A percentile compares a stretch with the other conserved stretches of the same genome.
These are phyloP conservation scores for Spongilla lacustris DNA, from an alignment of 37 sponge, comb jelly and placozoan species.

Conservation along the genomic window DNA sequence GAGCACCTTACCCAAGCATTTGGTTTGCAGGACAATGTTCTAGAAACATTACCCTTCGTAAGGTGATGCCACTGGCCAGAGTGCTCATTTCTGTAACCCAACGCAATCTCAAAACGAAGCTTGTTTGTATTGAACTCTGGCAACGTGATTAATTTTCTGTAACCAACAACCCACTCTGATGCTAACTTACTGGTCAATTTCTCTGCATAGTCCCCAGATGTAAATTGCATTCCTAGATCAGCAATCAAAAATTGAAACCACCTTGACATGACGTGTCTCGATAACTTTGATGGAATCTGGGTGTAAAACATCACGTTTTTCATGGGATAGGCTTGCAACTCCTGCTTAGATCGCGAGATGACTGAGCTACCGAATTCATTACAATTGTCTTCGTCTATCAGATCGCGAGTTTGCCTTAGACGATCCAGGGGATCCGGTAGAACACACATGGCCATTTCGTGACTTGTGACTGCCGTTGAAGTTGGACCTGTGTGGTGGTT, in stretches of 20 bases:
- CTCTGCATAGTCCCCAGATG: conserved; percentile 19
- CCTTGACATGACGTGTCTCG: conserved; percentile 47
- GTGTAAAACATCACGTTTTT: conserved; percentile 42
- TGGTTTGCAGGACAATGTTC: conserved; percentile 34
- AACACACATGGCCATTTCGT: conserved; percentile 47
- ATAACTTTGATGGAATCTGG: conserved; percentile 47
- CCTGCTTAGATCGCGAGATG: neutral
- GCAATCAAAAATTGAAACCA: conserved; percentile 65
- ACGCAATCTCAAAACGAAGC: conserved; percentile 44
- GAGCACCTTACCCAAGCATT: neutral
- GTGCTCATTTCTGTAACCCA: conserved; percentile 49
- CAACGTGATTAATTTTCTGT: neutral
- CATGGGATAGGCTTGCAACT: conserved; percentile 9
- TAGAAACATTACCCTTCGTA: conserved; percentile 43
- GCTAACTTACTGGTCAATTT: conserved; percentile 24
- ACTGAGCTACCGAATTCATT: conserved; percentile 16
- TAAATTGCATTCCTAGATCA: conserved; percentile 52
- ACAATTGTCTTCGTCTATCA: conserved; percentile 51
- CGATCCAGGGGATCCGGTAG: conserved; percentile 11
- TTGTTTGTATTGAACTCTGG: conserved; percentile 3
- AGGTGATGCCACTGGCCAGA: conserved; percentile 41
- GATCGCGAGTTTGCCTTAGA: neutral
- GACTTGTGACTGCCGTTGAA: neutral
- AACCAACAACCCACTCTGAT: neutral
- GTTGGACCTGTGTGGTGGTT: conserved; percentile 43